These are phyloP conservation scores for Phrynosoma blainvillii DNA, from an alignment of 2,113 vertebrate species.

Conservation along the genomic window DNA sequence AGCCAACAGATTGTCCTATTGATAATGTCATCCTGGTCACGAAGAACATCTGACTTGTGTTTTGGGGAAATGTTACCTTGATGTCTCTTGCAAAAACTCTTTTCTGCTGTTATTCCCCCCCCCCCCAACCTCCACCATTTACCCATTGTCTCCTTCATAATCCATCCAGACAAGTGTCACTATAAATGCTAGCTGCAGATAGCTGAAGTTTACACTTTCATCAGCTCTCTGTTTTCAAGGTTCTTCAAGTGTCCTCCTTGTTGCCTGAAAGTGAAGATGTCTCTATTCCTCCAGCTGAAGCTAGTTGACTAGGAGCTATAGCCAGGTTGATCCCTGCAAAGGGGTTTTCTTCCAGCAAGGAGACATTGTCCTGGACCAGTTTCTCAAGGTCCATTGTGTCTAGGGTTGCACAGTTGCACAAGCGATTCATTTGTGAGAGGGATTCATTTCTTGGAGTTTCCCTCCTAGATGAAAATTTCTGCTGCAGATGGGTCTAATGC, in stretches of 20 bases:
- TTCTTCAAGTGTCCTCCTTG: not conserved
- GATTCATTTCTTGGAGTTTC: no score
- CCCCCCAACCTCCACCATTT: not conserved
- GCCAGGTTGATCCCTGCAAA: not conserved
- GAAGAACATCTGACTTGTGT: not conserved
- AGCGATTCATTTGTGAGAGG: no score
- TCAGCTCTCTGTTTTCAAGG: not conserved
- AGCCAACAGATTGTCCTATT: slow-evolving; percentile 16
- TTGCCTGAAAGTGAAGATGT: not conserved
- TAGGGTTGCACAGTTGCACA: no score
- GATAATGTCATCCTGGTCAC: not conserved
- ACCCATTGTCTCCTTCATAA: not conserved
- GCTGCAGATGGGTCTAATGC: no score
- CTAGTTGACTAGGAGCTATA: not conserved
- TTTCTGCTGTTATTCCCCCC: not conserved
- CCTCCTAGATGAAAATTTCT: no score
- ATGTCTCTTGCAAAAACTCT: not conserved
- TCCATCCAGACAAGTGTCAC: not conserved
- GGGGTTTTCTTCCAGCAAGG: not conserved
- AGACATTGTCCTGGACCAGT: not conserved
- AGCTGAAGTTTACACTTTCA: slow-evolving; percentile 20
- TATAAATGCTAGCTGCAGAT: not conserved
- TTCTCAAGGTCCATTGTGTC: no score
- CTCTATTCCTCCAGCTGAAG: not conserved
- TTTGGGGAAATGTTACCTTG: not conserved